Percentiles rank a stretch among this genome's conserved stretches.
phyloP scores from a whole-genome alignment of 2,113 vertebrate species.

The Podarcis raffonei region DNA sequence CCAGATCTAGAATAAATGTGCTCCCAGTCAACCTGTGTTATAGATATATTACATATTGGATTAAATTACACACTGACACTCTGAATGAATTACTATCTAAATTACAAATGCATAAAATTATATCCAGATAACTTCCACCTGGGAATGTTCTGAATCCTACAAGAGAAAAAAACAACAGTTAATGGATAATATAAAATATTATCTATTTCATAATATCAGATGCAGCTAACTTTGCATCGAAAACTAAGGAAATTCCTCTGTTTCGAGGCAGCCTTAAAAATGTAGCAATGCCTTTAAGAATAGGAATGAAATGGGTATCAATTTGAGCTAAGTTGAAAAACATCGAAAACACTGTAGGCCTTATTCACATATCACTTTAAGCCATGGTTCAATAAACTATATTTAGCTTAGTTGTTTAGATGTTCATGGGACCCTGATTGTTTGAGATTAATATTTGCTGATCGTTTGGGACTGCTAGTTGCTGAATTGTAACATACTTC shows the following conservation, averaged over 20 bases:
- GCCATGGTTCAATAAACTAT: too few relatives aligned
- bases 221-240: not conserved
- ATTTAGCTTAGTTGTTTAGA: too few relatives aligned
- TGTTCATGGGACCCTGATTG: too few relatives aligned
- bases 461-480: too few relatives aligned
- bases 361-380: too few relatives aligned
- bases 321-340: too few relatives aligned
- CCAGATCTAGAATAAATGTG: not conserved
- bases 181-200: not conserved
- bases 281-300: fast-evolving
- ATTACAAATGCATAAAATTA: not conserved
- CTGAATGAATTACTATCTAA: not conserved
- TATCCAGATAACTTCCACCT: conserved; percentile 20
- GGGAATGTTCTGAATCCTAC: not conserved
- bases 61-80: not conserved
- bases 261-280: not conserved
- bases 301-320: not conserved
- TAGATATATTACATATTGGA: conserved; percentile 17
- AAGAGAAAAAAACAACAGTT: not conserved
- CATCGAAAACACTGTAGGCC: too few relatives aligned
- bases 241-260: not conserved
- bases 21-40: not conserved
- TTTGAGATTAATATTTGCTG: too few relatives aligned
- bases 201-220: not conserved
- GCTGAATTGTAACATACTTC: too few relatives aligned